Percentiles rank a stretch among this genome's conserved stretches.
These are phyloP conservation scores for Nemoura dubitans DNA, from an alignment of 2,888 invertebrate species.

Conservation along the genomic window DNA sequence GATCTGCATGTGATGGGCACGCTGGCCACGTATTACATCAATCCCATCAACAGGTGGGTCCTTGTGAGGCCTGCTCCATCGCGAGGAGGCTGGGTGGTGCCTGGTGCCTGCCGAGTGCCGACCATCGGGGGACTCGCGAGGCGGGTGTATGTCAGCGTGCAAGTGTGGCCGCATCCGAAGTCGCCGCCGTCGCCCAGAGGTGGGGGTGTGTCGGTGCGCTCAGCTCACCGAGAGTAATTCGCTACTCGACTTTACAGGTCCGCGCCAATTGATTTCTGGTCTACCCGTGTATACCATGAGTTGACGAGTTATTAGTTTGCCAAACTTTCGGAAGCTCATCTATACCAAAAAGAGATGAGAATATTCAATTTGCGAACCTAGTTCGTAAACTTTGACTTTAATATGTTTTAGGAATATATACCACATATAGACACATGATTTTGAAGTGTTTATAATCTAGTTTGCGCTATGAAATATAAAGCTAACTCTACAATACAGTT, in stretches of 20 bases:
- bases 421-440: no score
- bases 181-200: neutral
- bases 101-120: neutral
- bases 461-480: neutral
- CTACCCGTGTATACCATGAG: neutral
- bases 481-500: neutral
- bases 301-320: neutral
- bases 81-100: neutral
- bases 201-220: neutral
- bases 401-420: neutral
- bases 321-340: neutral
- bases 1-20: neutral
- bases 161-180: neutral
- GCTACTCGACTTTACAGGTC: no score
- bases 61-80: neutral
- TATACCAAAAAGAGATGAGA: neutral
- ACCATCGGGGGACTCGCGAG: no score
- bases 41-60: conserved; percentile 7
- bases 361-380: neutral
- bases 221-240: neutral
- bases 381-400: neutral
- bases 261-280: neutral
- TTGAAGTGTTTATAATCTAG: neutral
- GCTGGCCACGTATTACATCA: neutral
- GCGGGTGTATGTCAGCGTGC: no score